Evolutionary conservation across 2,888 invertebrate genomes (phyloP), one percentile per base, ranked within the genome.

Genomic region (Drosophila longiperda): DNA sequence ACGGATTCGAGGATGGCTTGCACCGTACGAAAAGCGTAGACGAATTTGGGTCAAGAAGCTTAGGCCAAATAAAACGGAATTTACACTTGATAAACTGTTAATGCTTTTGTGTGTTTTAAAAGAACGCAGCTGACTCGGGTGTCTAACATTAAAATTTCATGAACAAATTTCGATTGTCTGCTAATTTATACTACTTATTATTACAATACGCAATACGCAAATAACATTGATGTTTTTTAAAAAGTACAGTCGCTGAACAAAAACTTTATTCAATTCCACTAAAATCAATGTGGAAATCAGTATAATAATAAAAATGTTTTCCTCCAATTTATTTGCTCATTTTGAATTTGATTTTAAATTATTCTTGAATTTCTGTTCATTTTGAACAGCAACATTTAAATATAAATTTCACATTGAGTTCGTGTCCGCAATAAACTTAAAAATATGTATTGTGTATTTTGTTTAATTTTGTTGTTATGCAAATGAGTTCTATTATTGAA

Each of bases 31-130:
- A 75, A 80, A 66, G 52, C 75, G 36, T 40, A 36, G 42, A 36
- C 36, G 65, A 63, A 79, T 69, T 69, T 69, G 53, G 75, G 76
- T 67, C 79, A 73, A 78, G 58, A 42, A 52, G 66, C 73, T 78
- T 72, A 57, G 63, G 52, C 49, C 26, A 34, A 55, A 40, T 26
- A 26, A 38, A 55, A 34, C 34, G 52, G 73, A 54, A 73, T 73
- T 73, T 73, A 17, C 59, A 48, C n/a, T 60, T 55, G 66, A 58
- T 53, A 72, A 71, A 64, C 69, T 40, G 55, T 33, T 49, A 60
- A 48, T 49, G 49, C 23, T 23, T n/a, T 23, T 34, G 11, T 26
- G 38, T 34, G 26, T 23, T 15, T 15, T 17, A 12, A 49, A 11
- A 34, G 26, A 59, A 12, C 20, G 17, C 45, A 40, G 12, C 12